These are phyloP conservation scores for Mionectes olivaceus DNA, from an alignment of 2,797 vertebrate species.

Conservation along the genomic window DNA sequence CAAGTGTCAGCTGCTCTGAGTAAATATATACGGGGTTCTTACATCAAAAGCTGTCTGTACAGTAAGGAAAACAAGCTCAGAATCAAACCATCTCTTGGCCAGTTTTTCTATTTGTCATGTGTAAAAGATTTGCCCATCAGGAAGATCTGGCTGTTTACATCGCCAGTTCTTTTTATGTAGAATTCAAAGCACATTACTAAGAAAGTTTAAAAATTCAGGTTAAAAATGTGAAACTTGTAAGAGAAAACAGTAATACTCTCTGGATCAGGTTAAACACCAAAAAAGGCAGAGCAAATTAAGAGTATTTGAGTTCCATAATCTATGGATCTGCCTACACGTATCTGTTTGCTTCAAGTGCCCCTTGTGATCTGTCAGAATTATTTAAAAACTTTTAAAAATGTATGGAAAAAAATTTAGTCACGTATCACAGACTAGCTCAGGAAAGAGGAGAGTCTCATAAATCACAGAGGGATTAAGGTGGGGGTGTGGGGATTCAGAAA, in stretches of 20 bases:
- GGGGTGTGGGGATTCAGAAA: neutral
- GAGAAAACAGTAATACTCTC: constrained; percentile 7
- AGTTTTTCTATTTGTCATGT: constrained; percentile 35
- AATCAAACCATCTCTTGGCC: neutral
- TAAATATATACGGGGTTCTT: neutral
- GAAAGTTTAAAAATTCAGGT: constrained; percentile 19
- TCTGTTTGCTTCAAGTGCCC: constrained; percentile 38
- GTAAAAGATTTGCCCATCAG: constrained; percentile 29
- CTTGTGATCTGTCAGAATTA: constrained; percentile 56
- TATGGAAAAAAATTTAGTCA: constrained; percentile 36
- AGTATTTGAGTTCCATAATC: neutral
- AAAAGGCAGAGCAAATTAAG: constrained; percentile 19
- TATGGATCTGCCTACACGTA: neutral
- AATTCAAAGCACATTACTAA: constrained; percentile 48
- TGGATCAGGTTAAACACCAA: constrained; percentile 32
- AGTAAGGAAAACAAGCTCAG: constrained; percentile 12
- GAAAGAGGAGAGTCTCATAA: constrained; percentile 26
- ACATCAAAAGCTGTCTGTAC: neutral
- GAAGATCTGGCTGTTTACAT: constrained; percentile 34
- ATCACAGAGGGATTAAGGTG: neutral
- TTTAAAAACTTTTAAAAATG: constrained; percentile 51
- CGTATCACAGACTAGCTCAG: neutral
- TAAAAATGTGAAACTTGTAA: constrained; percentile 21
- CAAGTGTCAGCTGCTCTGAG: neutral
- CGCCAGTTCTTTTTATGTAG: constrained; percentile 21